Evolutionary conservation across 2,888 invertebrate genomes (phyloP), one percentile per base, ranked within the genome.

Genomic region (Yponomeuta malinellus): DNA sequence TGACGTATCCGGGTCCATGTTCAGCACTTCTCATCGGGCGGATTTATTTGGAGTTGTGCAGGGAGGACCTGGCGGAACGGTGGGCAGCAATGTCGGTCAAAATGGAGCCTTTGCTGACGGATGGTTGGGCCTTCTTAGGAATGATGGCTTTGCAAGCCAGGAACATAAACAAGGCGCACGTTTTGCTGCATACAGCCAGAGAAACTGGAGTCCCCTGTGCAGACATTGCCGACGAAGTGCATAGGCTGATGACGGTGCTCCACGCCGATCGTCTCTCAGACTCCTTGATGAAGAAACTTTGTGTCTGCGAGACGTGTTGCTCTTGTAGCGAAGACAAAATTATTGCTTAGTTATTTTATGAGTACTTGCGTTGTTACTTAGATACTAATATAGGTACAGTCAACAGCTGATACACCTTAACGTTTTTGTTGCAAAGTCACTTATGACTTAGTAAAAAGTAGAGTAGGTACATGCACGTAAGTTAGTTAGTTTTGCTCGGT

Each of bases 101-200:
- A 71, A 72, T 78, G 33, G 92, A 91, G 73, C 89, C 91, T 1
- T 75, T 83, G 43, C 76, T 91, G 48, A 81, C 91, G 4, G 89
- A 92, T 75, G 92, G 85, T 0, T 92, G 92, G 92, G 90, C 88
- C 3, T 77, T 88, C 73, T 74, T 92, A 73, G 83, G 86, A n/a
- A 69, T 88, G 29, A 74, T 90, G 63, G 88, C 88, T 10, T 83
- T 90, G 80, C 77, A 81, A 67, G 81, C 85, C 63, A 81, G 78
- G 68, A 78, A 87, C 37, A 31, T 85, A 2, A 78, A 87, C 10
- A 87, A 83, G 74, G 90, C 89, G 2, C 81, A 82, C 67, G 77
- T 80, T 1, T 83, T 90, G 84, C 74, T 90, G 3, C 86, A 89
- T 9, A 89, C 91, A 5, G 87, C 90, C 0, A 81, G 80, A 52